Evolutionary conservation across 1,140 invertebrate genomes (phyloP).

Genomic region (Triops cancriformis): DNA sequence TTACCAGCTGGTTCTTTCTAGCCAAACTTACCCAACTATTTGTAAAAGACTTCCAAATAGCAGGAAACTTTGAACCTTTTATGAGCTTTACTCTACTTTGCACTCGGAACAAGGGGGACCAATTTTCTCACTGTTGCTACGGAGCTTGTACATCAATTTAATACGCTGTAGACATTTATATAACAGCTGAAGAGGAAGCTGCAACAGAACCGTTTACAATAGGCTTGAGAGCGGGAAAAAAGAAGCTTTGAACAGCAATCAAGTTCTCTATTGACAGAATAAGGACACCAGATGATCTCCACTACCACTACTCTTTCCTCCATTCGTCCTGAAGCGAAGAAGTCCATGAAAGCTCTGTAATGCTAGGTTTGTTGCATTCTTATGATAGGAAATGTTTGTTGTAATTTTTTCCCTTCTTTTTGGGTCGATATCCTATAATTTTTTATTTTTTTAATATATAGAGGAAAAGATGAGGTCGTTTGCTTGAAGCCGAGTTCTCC

Average conservation of each 20-base stretch:
- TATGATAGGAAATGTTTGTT: not conserved
- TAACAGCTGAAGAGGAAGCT: not conserved
- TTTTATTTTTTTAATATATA: not conserved
- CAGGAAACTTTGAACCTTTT: too few species aligned
- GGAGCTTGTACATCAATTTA: not conserved
- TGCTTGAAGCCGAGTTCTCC: not conserved
- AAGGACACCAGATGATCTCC: not conserved
- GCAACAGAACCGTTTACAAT: not conserved
- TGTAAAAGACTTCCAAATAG: too few species aligned
- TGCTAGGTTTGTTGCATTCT: not conserved
- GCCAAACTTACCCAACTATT: too few species aligned
- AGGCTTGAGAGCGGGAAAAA: not conserved
- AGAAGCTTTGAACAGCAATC: not conserved
- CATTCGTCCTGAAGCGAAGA: too few species aligned
- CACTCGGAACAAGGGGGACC: not conserved
- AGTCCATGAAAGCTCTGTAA: not conserved
- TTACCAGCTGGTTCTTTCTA: too few species aligned
- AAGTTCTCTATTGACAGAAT: not conserved
- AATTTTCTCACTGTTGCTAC: not conserved
- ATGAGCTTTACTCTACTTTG: not conserved
- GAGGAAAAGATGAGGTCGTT: not conserved
- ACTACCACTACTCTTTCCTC: not conserved
- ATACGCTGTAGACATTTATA: not conserved
- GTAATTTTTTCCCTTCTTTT: not conserved
- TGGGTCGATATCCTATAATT: not conserved